These are phyloP conservation scores for Rhopalosiphum nymphaeae DNA, from an alignment of 2,888 invertebrate genomes.

Conservation along the genomic window DNA sequence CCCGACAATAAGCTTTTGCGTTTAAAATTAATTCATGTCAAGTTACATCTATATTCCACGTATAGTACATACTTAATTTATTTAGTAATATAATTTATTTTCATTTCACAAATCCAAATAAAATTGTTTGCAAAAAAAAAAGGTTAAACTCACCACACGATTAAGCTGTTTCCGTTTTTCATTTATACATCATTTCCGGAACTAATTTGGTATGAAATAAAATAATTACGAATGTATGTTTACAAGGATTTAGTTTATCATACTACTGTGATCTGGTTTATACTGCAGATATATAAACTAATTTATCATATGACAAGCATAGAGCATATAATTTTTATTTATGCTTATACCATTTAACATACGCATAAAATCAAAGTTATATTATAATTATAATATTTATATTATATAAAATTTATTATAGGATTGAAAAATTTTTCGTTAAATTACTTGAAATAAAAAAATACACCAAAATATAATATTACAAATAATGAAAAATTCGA, in stretches of 20 bases:
- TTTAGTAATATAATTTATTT: not conserved
- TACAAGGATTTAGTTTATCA: not conserved
- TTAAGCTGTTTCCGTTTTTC: conserved; percentile 55
- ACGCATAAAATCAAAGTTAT: not conserved
- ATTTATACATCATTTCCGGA: conserved; percentile 37
- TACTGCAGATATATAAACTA: not conserved
- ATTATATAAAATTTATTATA: not conserved
- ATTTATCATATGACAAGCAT: not conserved
- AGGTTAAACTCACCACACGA: conserved; percentile 23
- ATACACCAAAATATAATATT: not conserved
- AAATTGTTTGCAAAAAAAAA: conserved; percentile 27
- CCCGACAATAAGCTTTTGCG: not conserved
- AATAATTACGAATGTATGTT: conserved; percentile 47
- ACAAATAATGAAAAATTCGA: not conserved
- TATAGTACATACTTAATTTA: conserved; percentile 14
- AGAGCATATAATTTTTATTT: not conserved
- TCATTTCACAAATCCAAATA: conserved; percentile 3
- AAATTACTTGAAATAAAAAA: not conserved
- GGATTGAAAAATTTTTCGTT: not conserved
- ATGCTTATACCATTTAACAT: not conserved
- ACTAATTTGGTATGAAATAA: conserved; percentile 26
- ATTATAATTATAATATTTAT: not conserved
- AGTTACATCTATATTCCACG: not conserved
- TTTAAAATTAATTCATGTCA: conserved; percentile 5
- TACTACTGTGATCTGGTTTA: not conserved